Base-by-base conservation (phyloP, 35 echinoderm and acorn worm genomes). In the Lytechinus variegatus region DNA sequence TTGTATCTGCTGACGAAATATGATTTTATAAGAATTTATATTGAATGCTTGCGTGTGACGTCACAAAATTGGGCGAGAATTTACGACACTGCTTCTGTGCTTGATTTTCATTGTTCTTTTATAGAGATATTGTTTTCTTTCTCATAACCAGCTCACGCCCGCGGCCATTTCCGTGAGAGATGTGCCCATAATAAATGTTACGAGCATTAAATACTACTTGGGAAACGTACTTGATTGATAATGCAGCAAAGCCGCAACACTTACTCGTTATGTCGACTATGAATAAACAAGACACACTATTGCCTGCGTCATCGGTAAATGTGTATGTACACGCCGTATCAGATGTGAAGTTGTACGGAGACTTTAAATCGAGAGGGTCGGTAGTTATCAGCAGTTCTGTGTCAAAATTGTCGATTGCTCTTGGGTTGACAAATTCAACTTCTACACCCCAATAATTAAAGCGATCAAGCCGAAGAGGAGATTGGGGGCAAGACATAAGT, bases 361-460 rank as follows among this genome's bases (percentile, higher is more conserved):
- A 97, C 5, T 27, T 28, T 51, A 98, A 89, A 56, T 96, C 95
- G 9, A 27, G 3, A 4, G 97, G 97, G 10, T 93, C 55, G 24
- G 55, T 95, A 2, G 60, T 58, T 27, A 97, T 94, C 9, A 14
- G 53, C 10, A 95, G 95, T 44, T 86, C 53, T 27, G 29, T 95
- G 54, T 71, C 94, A 8, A 96, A 97, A 54, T 98, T 98, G 87
- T 98, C 97, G 16, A 8, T 56, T 16, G 97, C 96, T 24, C 12
- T 21, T 24, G 97, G 96, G 27, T 56, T 55, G 19, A 96, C 95
- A 95, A 95, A 98, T 53, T 33, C 86, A 5, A 87, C 87, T 16
- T 88, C n/a, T 4, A 88, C 89, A 10, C 86, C 86, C 10, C 58
- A 14, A 16, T 44, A 96, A 12, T 92, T 93, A 21, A 61, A 90